These are phyloP conservation scores for Antennarius maculatus DNA, from an alignment of 2,797 vertebrate genomes.

Conservation along the genomic window DNA sequence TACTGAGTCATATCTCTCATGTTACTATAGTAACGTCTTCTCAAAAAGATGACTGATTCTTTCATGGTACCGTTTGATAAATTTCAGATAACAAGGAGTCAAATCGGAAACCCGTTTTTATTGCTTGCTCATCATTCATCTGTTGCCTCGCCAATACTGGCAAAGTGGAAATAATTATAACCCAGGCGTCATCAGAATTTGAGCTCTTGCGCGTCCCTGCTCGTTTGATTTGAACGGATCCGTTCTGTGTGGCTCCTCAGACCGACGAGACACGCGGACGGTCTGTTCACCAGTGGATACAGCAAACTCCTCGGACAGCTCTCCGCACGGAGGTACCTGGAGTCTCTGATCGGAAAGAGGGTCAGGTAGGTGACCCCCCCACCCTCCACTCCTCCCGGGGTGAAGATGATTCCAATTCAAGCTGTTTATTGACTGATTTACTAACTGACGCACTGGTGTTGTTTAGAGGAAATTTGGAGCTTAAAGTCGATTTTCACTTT, in stretches of 20 bases:
- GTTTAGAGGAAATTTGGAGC: background rate
- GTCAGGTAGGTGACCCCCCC: slow-evolving; percentile 81
- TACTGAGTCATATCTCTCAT: background rate
- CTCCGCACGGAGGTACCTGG: slow-evolving; percentile 93
- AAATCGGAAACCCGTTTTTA: background rate
- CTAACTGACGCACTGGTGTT: background rate
- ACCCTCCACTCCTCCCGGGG: too few species aligned
- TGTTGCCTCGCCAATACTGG: background rate
- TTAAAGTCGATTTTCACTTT: background rate
- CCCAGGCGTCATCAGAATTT: background rate
- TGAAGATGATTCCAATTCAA: too few species aligned
- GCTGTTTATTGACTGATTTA: background rate
- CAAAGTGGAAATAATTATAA: too few species aligned
- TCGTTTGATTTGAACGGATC: background rate
- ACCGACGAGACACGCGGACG: slow-evolving; percentile 91
- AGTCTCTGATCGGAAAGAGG: slow-evolving; percentile 93
- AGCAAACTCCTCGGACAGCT: slow-evolving; percentile 94
- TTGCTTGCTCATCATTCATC: background rate
- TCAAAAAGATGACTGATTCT: background rate
- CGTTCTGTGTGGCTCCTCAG: slow-evolving; percentile 68
- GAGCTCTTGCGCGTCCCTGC: background rate
- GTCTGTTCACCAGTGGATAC: slow-evolving; percentile 94
- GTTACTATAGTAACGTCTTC: background rate
- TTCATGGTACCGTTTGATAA: too few species aligned
- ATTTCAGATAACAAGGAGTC: background rate